These are phyloP conservation scores for Clivina fossor DNA, from an alignment of 2,888 invertebrate species.

Conservation along the genomic window DNA sequence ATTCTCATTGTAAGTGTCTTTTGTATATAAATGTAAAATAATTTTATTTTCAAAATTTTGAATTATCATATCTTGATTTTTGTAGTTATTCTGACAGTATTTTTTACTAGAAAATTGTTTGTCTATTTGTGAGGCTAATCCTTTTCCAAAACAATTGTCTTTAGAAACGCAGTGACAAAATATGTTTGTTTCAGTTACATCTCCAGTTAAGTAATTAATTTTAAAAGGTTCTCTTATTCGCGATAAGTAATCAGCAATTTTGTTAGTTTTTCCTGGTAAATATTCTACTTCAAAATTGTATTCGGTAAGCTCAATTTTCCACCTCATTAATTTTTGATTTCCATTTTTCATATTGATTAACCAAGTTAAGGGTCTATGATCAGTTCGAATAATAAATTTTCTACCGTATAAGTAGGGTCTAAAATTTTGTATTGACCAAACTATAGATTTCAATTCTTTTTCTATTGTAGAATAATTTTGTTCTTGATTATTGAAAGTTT, in stretches of 20 bases:
- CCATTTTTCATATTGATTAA: conserved; percentile 4
- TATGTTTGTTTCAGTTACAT: not conserved
- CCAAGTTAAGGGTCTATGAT: conserved; percentile 4
- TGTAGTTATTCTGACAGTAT: not conserved
- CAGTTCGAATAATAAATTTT: not conserved
- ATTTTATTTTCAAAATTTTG: not conserved
- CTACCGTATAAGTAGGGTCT: conserved; percentile 3
- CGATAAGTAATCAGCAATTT: conserved; percentile 41
- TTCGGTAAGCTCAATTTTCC: conserved; percentile 39
- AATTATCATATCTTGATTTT: not conserved
- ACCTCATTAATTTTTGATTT: not conserved
- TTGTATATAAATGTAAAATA: not conserved
- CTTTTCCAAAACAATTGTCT: not conserved
- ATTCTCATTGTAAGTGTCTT: not conserved
- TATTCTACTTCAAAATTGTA: conserved; percentile 41
- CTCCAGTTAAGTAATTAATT: not conserved
- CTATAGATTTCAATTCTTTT: not conserved
- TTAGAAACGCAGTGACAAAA: not conserved
- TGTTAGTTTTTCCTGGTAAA: conserved; percentile 31
- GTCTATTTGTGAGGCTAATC: not conserved
- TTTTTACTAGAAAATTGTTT: not conserved
- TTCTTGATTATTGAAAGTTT: not conserved
- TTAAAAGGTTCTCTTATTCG: conserved; percentile 34
- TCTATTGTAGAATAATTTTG: not conserved
- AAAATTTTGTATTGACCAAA: not conserved